phyloP scores from a whole-genome alignment of 2,797 vertebrate species.

The Platalea minor region DNA sequence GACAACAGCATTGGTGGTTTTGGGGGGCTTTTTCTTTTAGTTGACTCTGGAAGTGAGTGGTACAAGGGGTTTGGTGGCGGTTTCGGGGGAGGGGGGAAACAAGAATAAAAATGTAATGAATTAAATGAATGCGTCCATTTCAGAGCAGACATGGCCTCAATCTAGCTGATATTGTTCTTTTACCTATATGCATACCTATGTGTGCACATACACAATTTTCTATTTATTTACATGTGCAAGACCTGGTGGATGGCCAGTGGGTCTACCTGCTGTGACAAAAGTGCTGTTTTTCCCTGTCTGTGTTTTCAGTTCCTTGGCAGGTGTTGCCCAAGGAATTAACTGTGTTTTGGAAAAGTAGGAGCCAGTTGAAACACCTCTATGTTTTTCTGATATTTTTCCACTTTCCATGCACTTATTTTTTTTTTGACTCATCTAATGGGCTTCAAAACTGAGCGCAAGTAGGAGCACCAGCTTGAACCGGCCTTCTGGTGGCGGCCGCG shows the following conservation, averaged over 20 bases:
- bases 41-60: fast-evolving
- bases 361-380: not conserved
- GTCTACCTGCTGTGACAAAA: not conserved
- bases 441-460: not conserved
- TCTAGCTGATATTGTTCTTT: not conserved
- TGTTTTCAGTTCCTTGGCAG: not conserved
- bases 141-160: not conserved
- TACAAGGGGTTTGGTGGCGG: not conserved
- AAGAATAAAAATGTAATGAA: not conserved
- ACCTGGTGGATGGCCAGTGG: too few relatives aligned
- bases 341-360: not conserved
- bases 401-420: not conserved
- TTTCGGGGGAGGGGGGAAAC: not conserved
- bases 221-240: not conserved
- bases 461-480: not conserved
- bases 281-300: not conserved
- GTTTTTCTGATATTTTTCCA: not conserved
- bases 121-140: not conserved
- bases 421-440: not conserved
- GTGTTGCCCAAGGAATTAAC: not conserved
- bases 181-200: too few relatives aligned
- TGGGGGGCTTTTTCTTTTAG: not conserved
- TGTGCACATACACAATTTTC: not conserved
- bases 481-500: not conserved
- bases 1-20: not conserved